Evolutionary conservation across 2,113 vertebrate species (phyloP), one percentile per base, ranked within the genome.

Genomic region (Gasterosteus nipponicus): DNA sequence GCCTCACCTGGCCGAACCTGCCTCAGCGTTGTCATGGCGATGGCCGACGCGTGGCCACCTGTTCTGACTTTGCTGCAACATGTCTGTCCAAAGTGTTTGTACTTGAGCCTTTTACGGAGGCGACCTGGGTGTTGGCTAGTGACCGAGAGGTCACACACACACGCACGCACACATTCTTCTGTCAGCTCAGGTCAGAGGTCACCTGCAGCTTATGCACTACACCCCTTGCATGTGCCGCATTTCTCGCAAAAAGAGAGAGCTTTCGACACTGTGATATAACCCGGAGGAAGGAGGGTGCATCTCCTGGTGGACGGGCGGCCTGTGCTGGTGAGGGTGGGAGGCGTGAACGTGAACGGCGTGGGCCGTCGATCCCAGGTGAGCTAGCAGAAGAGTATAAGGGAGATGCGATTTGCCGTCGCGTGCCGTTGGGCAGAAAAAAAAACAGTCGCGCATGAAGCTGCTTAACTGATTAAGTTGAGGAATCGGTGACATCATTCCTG

Each of bases 31-130:
- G 78, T 76, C 73, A 10, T 60, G 67, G 69, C 31, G 4, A 44
- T 10, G 51, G 58, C 54, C 78, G 89, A 83, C 88, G 86, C 90
- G 80, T 89, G 90, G 81, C 88, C 91, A 91, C 90, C 92, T 93
- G 91, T 92, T 87, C 69, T 31, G 35, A 74, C 78, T 91, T 89
- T 89, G 63, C 62, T 74, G 53, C 65, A 54, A 29, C 69, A 75
- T 19, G 53, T 51, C 51, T 22, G 35, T 38, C 35, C 35, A 38
- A 3, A 46, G 57, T 41, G 44, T 70, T 49, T 44, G 69, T 66
- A 77, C 22, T 26, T 1, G 62, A 82, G 87, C 75, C 77, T 87
- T 26, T 87, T 86, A 46, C 73, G 62, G 16, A 62, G 71, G 47
- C 69, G 84, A 69, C 74, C 84, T 49, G 72, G 41, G 64, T 73